A percentile compares a stretch with the other conserved stretches of the same genome.
Conservation (phyloP, 2,113 vertebrate species). For the Eulemur rufifrons region DNA sequence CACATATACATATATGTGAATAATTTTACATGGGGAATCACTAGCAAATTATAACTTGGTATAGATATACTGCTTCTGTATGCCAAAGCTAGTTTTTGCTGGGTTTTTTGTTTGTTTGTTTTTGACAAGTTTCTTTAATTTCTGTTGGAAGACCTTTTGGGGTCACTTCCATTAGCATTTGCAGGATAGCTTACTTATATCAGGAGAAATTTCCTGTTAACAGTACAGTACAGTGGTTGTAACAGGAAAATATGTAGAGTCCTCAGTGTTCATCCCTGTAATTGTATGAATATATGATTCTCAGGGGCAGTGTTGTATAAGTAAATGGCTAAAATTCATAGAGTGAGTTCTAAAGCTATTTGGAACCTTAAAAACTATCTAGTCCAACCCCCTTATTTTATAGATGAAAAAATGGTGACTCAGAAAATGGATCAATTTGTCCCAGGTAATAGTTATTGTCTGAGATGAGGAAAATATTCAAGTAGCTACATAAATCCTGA, state of each 20-base stretch:
- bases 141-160: background rate
- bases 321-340: conserved; percentile 39
- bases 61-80: background rate
- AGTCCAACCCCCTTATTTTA: conserved; percentile 1
- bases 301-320: background rate
- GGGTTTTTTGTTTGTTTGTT: background rate
- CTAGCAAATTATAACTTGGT: background rate
- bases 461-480: background rate
- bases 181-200: conserved; percentile 9
- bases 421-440: background rate
- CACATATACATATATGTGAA: background rate
- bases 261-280: conserved; percentile 6
- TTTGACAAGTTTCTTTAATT: conserved; percentile 33
- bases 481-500: background rate
- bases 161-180: conserved; percentile 37
- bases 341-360: background rate
- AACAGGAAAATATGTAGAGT: conserved; percentile 40
- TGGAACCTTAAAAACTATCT: conserved; percentile 23
- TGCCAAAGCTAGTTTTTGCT: background rate
- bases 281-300: conserved; percentile 43
- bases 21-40: background rate
- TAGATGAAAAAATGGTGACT: conserved; percentile 23
- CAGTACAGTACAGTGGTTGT: background rate
- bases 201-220: conserved; percentile 33
- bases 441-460: background rate